These are phyloP conservation scores for Orientallactaga sibirica DNA, from an alignment of 2,797 vertebrate species.

Conservation along the genomic window DNA sequence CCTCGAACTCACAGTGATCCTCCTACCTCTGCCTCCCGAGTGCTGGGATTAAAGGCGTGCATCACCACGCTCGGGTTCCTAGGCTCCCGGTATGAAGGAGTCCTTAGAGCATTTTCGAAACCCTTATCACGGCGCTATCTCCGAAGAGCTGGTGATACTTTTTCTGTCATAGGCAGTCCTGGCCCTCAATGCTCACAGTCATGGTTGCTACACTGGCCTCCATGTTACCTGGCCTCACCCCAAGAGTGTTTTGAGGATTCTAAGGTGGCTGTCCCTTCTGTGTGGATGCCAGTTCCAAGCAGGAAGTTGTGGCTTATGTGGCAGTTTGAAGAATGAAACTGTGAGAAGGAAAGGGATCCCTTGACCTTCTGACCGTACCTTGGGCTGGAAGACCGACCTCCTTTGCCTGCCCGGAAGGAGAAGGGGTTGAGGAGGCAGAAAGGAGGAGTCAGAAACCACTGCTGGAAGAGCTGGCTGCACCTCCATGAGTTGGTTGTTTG, in stretches of 20 bases:
- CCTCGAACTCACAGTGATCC: no score
- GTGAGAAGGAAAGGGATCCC: not conserved
- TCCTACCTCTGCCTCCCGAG: no score
- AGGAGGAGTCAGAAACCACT: not conserved
- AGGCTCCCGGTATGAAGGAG: not conserved
- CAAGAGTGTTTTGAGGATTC: not conserved
- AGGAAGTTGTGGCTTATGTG: fast-evolving
- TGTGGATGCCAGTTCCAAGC: not conserved
- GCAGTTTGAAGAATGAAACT: not conserved
- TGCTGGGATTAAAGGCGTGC: no score
- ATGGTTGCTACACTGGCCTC: not conserved
- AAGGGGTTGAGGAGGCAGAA: no score
- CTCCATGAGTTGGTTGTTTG: no score
- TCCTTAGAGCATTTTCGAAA: fast-evolving
- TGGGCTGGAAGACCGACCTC: not conserved
- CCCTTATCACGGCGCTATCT: fast-evolving
- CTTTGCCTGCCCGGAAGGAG: not conserved
- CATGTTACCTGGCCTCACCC: not conserved
- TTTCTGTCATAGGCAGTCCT: not conserved
- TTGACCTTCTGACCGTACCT: not conserved
- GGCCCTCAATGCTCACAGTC: not conserved
- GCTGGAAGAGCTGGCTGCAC: not conserved
- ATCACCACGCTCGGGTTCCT: no score
- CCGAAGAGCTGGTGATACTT: not conserved
- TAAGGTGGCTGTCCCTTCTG: not conserved